Evolutionary conservation across 2,888 invertebrate genomes (phyloP).

Genomic region (Danaus chrysippus): DNA sequence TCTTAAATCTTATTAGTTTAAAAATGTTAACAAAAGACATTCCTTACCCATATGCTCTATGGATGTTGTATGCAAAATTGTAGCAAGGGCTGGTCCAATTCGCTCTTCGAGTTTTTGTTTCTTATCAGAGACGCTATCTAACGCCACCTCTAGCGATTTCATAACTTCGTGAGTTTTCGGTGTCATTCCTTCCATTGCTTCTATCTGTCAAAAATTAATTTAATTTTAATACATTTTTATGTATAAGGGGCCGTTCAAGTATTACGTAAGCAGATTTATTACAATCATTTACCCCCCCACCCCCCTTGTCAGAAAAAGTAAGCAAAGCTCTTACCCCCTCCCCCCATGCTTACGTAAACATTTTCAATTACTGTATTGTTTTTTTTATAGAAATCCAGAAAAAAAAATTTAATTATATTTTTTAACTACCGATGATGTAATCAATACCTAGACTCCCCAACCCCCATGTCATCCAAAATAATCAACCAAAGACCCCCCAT

Average conservation of each 20-base stretch:
- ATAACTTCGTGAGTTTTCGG: conserved; percentile 42
- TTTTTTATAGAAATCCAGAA: too few relatives aligned
- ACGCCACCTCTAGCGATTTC: conserved; percentile 51
- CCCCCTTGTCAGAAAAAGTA: too few relatives aligned
- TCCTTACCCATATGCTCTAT: conserved; percentile 45
- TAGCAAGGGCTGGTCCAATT: conserved; percentile 58
- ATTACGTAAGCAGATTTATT: too few relatives aligned
- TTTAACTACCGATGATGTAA: too few relatives aligned
- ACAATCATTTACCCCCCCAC: too few relatives aligned
- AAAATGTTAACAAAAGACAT: background rate
- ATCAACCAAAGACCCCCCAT: too few relatives aligned
- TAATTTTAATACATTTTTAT: background rate
- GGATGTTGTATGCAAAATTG: conserved; percentile 52
- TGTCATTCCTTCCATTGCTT: conserved; percentile 51
- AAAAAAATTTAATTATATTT: too few relatives aligned
- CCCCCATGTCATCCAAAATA: too few relatives aligned
- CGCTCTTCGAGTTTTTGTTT: conserved; percentile 45
- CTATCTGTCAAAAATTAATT: conserved; percentile 39
- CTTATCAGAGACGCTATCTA: conserved; percentile 47
- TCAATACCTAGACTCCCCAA: too few relatives aligned
- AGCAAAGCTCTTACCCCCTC: too few relatives aligned
- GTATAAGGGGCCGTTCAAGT: background rate
- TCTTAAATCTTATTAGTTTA: too few relatives aligned
- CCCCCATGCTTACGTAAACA: too few relatives aligned
- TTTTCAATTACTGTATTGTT: background rate